A percentile compares a stretch with the other conserved stretches of the same genome.
These are phyloP conservation scores for Macrosteles quadrilineatus DNA, from an alignment of 1,140 invertebrate genomes.

Conservation along the genomic window DNA sequence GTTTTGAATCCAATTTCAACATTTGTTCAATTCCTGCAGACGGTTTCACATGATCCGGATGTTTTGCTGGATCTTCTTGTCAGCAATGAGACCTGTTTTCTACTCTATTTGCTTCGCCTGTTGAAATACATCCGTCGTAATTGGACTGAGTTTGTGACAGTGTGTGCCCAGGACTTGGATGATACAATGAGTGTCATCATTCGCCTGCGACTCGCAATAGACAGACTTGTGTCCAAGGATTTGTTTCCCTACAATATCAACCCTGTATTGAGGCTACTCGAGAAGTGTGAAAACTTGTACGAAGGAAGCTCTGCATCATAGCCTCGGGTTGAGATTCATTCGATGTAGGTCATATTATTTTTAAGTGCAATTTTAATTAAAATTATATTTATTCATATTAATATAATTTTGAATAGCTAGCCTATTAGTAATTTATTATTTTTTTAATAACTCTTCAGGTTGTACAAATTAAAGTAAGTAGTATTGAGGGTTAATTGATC, in stretches of 20 bases:
- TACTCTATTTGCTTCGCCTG: conserved; percentile 82
- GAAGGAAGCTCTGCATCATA: conserved; percentile 50
- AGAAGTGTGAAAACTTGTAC: conserved; percentile 83
- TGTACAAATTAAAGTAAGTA: conserved; percentile 12
- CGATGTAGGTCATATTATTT: neutral
- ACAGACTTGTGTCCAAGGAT: conserved; percentile 76
- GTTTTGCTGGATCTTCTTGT: conserved; percentile 84
- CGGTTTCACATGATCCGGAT: conserved; percentile 79
- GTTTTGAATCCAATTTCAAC: conserved; percentile 81
- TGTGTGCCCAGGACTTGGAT: conserved; percentile 74
- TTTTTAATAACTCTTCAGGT: neutral
- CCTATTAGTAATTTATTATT: conserved; percentile 8
- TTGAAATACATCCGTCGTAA: conserved; percentile 83
- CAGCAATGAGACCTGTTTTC: conserved; percentile 89
- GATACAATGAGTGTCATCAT: conserved; percentile 83
- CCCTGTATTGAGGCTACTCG: conserved; percentile 78
- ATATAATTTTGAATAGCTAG: too few species aligned
- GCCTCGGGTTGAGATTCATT: neutral
- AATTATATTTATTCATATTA: neutral
- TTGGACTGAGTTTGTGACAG: conserved; percentile 78
- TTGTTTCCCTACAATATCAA: conserved; percentile 90
- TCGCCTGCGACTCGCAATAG: conserved; percentile 75
- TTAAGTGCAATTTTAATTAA: neutral
- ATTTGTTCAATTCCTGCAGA: conserved; percentile 80
- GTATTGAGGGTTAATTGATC: too few species aligned